phyloP scores from a whole-genome alignment of 2,888 invertebrate species.

The Brachypalpus laphriformis region DNA sequence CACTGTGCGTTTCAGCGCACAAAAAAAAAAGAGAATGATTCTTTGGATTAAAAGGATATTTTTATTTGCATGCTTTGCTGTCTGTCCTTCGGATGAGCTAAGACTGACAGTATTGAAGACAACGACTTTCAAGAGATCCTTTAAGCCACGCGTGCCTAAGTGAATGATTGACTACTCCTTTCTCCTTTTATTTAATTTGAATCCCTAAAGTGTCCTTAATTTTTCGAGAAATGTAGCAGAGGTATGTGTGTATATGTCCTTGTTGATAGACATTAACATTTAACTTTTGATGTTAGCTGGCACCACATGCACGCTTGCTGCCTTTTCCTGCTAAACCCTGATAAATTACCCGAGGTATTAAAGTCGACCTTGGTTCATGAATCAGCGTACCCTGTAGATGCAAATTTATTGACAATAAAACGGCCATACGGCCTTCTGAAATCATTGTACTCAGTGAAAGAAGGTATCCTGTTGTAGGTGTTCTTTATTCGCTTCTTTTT shows the following conservation, averaged over 20 bases:
- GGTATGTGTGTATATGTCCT: too few relatives aligned
- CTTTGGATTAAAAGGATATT: background rate
- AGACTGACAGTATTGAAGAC: too few relatives aligned
- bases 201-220: too few relatives aligned
- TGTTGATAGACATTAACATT: background rate
- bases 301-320: background rate
- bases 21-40: background rate
- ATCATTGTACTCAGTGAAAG: background rate
- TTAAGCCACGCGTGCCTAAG: slow-evolving; percentile 3
- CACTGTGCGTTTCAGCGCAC: too few relatives aligned
- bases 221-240: too few relatives aligned
- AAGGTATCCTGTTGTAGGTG: background rate
- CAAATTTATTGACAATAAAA: slow-evolving; percentile 24
- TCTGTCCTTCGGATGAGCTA: slow-evolving; percentile 4
- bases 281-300: background rate
- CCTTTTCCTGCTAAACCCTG: background rate
- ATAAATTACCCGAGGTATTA: background rate
- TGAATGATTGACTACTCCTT: background rate
- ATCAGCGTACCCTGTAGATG: background rate
- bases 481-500: background rate
- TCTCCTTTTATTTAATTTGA: too few relatives aligned
- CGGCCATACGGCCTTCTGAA: slow-evolving; percentile 1
- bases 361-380: background rate
- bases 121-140: background rate
- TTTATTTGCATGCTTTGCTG: background rate